Conservation (phyloP, 2,888 invertebrate species). For the Scaptomyza flava region DNA sequence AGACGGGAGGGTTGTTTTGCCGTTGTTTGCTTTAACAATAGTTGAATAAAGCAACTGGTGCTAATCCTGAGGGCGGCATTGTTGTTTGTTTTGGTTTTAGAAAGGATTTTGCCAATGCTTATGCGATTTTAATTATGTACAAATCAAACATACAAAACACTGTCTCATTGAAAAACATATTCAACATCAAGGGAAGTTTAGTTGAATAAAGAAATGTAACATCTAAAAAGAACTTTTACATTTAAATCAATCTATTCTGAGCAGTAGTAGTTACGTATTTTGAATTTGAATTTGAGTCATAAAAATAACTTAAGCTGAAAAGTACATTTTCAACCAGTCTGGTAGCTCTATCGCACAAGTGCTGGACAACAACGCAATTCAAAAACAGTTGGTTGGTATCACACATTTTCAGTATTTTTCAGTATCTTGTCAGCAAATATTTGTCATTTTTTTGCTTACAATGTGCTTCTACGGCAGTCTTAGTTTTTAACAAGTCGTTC, state of each 20-base stretch:
- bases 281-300: not conserved
- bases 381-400: constrained; percentile 6
- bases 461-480: constrained; percentile 15
- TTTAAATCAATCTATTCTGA: too few relatives aligned
- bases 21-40: constrained; percentile 15
- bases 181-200: too few relatives aligned
- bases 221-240: too few relatives aligned
- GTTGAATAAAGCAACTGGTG: constrained; percentile 43
- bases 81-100: constrained; percentile 62
- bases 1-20: constrained; percentile 13
- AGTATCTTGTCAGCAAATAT: constrained; percentile 4
- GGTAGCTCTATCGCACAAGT: constrained; percentile 26
- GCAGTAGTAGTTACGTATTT: not conserved
- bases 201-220: too few relatives aligned
- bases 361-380: constrained; percentile 1
- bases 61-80: constrained; percentile 70
- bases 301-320: not conserved
- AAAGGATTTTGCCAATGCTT: constrained; percentile 38
- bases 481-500: constrained; percentile 65
- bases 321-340: constrained; percentile 15
- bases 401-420: constrained; percentile 33
- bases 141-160: not conserved
- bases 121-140: constrained; percentile 68
- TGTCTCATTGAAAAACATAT: too few relatives aligned
- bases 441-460: constrained; percentile 27